phyloP scores from a whole-genome alignment of 1,140 invertebrate genomes.

The Drosophila teissieri region DNA sequence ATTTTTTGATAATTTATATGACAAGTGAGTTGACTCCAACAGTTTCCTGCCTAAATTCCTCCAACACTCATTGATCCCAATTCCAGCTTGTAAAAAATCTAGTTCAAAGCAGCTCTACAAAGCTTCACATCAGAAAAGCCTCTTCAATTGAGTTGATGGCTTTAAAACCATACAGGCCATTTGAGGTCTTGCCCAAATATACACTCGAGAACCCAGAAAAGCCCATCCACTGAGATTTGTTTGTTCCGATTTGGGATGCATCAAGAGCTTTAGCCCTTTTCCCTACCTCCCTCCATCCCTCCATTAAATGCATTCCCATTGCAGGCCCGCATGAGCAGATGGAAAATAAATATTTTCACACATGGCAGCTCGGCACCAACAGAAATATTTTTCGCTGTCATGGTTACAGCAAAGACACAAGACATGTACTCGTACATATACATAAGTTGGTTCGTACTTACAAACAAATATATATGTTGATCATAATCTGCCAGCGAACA shows the following conservation, averaged over 20 bases:
- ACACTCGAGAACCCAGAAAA: conserved; percentile 20
- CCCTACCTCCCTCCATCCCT: background rate
- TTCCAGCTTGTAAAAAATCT: conserved; percentile 26
- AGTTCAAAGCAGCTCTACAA: conserved; percentile 26
- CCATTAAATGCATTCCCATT: conserved; percentile 11
- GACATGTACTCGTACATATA: conserved; percentile 5
- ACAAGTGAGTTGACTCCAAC: background rate
- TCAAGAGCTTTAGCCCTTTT: conserved; percentile 12
- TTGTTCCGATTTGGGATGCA: conserved; percentile 15
- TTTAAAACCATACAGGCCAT: conserved; percentile 25
- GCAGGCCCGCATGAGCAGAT: conserved; percentile 33
- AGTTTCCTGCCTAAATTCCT: background rate
- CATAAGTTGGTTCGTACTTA: conserved; percentile 9
- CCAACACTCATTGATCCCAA: conserved; percentile 9
- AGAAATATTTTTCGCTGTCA: conserved; percentile 74
- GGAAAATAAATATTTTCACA: conserved; percentile 65
- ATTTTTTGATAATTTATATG: background rate
- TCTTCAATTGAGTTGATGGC: conserved; percentile 39
- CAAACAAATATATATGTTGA: conserved; percentile 27
- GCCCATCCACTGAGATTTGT: conserved; percentile 32
- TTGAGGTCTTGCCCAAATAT: conserved; percentile 37
- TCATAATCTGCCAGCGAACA: conserved; percentile 50
- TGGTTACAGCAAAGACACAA: conserved; percentile 62
- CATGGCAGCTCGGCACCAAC: conserved; percentile 53
- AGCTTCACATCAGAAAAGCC: conserved; percentile 6